Conservation (phyloP, 2,113 vertebrate genomes). For the mouse (Mus musculus) region GRCm39 chr3:130070501-130071000, state of each 20-base stretch:
- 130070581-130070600: too few relatives aligned
- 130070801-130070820: neutral
- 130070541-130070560: neutral
- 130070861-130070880: neutral
- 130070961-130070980: neutral
- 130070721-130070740: neutral
- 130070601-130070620: too few relatives aligned
- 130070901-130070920: neutral
- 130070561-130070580: too few relatives aligned
- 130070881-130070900: neutral
- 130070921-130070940: neutral
- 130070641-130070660: neutral
- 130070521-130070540: neutral
- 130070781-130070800: neutral
- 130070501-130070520: neutral
- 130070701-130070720: neutral
- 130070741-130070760: neutral
- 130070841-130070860: neutral
- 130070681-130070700: neutral
- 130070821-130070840: too few relatives aligned
- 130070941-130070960: neutral
- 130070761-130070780: neutral
- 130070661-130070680: neutral
- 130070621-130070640: neutral
- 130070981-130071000: constrained; percentile 1